Evolutionary conservation across 1,140 invertebrate species (phyloP), one percentile per base, ranked within the genome.

Genomic region (Hydropsyche tenuis): DNA sequence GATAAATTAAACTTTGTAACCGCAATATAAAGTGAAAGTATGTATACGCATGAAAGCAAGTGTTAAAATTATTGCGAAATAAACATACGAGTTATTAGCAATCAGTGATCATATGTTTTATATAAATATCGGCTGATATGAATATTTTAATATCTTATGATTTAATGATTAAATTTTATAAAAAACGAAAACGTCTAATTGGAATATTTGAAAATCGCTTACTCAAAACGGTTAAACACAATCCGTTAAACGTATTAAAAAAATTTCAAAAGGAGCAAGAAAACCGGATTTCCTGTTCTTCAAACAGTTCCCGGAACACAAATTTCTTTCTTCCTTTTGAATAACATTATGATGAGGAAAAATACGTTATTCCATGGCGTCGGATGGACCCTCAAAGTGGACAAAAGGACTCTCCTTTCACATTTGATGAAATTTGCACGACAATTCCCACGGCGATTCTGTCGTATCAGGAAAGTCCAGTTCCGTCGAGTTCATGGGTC

Each of bases 401-500:
- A 45, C 27, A 42, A 45, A 45, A 30, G 5, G 30, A 14, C 65
- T 48, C 37, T 4, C n/a, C 43, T 5, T 23, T 62, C 56, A 22
- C 4, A 16, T 62, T 5, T 51, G 4, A 5, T 4, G 48, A 73
- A 53, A 51, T 73, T 53, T 56, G 62, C 69, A 48, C 5, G 30
- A 75, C 37, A 37, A 51, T 75, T 75, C 74, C 69, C 75, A 76
- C 75, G 75, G 68, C 71, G 68, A 76, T 76, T 56, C 74, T 76
- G 65, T 70, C 51, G 30, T 2, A 73, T 76, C 75, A 20, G 60
- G 75, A 73, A 76, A 71, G 71, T 76, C 75, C 75, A 73, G 75
- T 76, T 76, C 70, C 16, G 23, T 9, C n/a, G 16, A 27, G 25
- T 27, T 69, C 63, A 27, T 51, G 71, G 75, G 75, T 76, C 75